A percentile compares a stretch with the other conserved stretches of the same genome.
These are phyloP conservation scores for Globicephala melas DNA, from an alignment of 2,113 vertebrate species.

Conservation along the genomic window DNA sequence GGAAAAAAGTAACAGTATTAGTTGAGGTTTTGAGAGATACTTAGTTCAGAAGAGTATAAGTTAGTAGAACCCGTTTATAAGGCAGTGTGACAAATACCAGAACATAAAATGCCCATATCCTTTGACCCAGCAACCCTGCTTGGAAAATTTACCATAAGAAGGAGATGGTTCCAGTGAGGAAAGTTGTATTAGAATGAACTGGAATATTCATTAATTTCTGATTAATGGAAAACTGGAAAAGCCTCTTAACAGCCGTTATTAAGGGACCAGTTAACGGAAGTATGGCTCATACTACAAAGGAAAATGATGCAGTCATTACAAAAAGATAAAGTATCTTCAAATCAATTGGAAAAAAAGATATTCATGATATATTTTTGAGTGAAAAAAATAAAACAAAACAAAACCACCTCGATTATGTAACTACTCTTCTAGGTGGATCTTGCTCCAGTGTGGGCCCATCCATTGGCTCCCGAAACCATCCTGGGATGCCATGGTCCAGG, in stretches of 20 bases:
- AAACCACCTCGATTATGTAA: not conserved
- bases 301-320: not conserved
- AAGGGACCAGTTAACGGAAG: not conserved
- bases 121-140: not conserved
- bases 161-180: not conserved
- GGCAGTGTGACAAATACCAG: not conserved
- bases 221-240: conserved; percentile 19
- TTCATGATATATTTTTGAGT: not conserved
- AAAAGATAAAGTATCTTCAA: not conserved
- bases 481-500: not conserved
- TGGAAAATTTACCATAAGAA: not conserved
- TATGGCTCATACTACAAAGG: not conserved
- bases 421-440: not conserved
- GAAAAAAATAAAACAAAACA: not conserved
- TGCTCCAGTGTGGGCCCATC: no score
- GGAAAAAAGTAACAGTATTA: not conserved
- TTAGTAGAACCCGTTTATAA: not conserved
- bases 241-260: not conserved
- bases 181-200: not conserved
- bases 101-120: not conserved
- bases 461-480: not conserved
- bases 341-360: not conserved
- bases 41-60: not conserved
- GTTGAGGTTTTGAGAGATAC: not conserved
- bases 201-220: not conserved